Base-by-base conservation (phyloP, 2,797 vertebrate genomes). In the Lithobates sylvaticus region DNA sequence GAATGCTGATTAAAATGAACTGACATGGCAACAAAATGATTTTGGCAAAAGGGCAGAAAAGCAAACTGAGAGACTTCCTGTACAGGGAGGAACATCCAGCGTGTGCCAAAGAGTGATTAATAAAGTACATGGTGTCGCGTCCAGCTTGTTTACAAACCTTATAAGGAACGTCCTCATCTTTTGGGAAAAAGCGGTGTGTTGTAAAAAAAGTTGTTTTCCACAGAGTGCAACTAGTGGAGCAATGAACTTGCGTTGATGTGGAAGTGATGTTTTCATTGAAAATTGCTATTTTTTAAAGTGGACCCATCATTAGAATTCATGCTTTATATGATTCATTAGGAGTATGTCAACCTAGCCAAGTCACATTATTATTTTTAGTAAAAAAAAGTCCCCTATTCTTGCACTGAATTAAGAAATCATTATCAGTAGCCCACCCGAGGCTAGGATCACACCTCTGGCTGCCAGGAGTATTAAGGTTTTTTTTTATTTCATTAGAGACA, bases 51-150 rank as follows among this genome's bases (percentile, higher is more conserved):
- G 91, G 88, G 92, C 90, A 88, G 85, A 92, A 94, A 94, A 94
- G 90, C 92, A 94, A 93, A 94, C 90, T 92, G 90, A 91, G 90
- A 89, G 90, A 92, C 91, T 94, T 95, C 93, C 94, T 94, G 93
- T 92, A 92, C 89, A 93, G 92, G 89, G 92, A 92, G 89, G 89
- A 88, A 89, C 88, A 83, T 91, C 93, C 93, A 93, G 90, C 90
- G 86, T 88, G 87, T 92, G 93, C 93, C 92, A 89, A 84, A 91
- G 88, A 84, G 87, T 93, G 93, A 94, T 92, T 93, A 92, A 92
- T 90, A 89, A 91, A 91, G 90, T 82, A 88, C 90, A n/a, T 88
- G 88, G 81, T 91, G 92, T 93, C 1, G 61, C 42, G 29, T 90
- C 92, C 88, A 84, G 78, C 85, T 89, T 90, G 89, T 90, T 89